A percentile compares a stretch with the other conserved stretches of the same genome.
Conservation (phyloP, 2,797 vertebrate species). For the Pseudotriccus pelzelni region DNA sequence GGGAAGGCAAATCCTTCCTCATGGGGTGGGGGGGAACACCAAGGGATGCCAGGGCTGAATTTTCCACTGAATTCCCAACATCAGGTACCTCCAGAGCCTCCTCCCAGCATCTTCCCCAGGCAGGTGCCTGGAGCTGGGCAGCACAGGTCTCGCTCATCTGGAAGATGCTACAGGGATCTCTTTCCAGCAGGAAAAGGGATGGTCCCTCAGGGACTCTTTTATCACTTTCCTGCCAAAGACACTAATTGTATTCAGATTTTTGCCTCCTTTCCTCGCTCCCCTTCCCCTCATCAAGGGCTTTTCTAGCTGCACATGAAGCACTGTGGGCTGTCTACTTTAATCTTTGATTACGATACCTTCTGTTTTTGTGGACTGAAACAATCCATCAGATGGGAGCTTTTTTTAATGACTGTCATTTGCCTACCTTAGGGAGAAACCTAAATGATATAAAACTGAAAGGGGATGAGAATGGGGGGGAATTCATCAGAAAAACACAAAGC, state of each 20-base stretch:
- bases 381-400: not conserved
- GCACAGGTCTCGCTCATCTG: not conserved
- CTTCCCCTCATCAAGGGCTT: not conserved
- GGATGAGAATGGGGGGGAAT: not conserved
- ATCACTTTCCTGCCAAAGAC: not conserved
- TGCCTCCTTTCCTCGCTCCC: not conserved
- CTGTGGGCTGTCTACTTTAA: not conserved
- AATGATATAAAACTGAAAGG: not conserved
- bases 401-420: not conserved
- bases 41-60: fast-evolving
- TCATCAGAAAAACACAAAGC: not conserved
- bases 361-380: not conserved
- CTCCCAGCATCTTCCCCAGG: not conserved
- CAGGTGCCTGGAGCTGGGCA: not conserved
- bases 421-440: not conserved
- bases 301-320: not conserved
- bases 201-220: not conserved
- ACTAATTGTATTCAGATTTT: not conserved
- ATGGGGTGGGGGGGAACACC: not conserved
- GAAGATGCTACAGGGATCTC: not conserved
- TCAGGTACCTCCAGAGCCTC: not conserved
- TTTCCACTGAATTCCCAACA: not conserved
- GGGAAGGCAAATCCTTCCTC: not conserved
- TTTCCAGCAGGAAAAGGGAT: not conserved
- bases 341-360: not conserved